Evolutionary conservation across 2,113 vertebrate species (phyloP), one percentile per base, ranked within the genome.

Genomic region (Sorex fumeus): DNA sequence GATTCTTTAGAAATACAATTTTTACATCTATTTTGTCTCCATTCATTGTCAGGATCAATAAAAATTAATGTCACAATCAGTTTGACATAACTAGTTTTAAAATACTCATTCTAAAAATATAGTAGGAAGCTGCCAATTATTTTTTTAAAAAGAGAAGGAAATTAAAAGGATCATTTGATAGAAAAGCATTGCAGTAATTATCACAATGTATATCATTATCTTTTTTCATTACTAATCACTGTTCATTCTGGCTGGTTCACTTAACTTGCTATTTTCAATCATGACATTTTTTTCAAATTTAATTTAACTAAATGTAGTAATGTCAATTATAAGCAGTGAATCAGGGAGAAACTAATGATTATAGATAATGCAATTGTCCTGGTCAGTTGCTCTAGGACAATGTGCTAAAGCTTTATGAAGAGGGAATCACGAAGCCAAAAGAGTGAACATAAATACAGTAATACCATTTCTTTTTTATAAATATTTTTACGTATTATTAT

Each of bases 251-350:
- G 25, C 25, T 79, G 60, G 62, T 93, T 97, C 86, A 96, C 36
- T 94, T 95, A 93, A 91, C 27, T 94, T 92, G 8, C 43, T 92
- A 36, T 80, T 96, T 94, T 97, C 91, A 96, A 93, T 95, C 82
- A 90, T 15, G 93, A 67, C 10, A 50, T 93, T 96, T 85, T 96
- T 91, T 93, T 82, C 64, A 96, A 94, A 96, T 96, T 96, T 93
- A 94, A 94, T 97, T 97, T 95, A 95, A 92, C 23, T 93, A 90
- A 78, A 97, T 88, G 70, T 67, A 96, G 88, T 94, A 28, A 94
- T 92, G 69, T 95, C 95, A 95, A 93, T 95, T 93, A 94, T 83
- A 91, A 95, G 90, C 87, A 96, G 53, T 95, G 97, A 97, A 96
- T 97, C 82, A 97, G 66, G 74, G 89, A 97, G 72, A 80, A 93